These are phyloP conservation scores for Carcharodon carcharias DNA, from an alignment of 2,797 vertebrate genomes.

Conservation along the genomic window DNA sequence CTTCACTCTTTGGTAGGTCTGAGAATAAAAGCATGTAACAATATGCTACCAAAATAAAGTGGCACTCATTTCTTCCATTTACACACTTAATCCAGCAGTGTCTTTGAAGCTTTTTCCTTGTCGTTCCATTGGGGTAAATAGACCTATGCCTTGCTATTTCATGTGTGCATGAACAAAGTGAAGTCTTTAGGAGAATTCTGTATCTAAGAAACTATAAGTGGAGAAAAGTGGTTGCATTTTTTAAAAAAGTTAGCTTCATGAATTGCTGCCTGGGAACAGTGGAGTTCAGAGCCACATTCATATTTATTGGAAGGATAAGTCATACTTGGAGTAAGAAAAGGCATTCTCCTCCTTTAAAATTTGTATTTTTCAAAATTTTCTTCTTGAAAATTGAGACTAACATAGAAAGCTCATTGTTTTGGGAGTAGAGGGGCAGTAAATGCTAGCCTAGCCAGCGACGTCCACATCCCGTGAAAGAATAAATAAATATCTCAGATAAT, in stretches of 20 bases:
- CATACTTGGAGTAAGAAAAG: neutral
- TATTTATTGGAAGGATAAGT: neutral
- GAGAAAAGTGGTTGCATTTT: neutral
- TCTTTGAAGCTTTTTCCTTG: neutral
- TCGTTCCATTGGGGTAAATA: neutral
- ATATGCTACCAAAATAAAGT: neutral
- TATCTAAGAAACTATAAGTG: neutral
- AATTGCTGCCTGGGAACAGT: neutral
- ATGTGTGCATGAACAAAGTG: neutral
- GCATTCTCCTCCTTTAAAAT: neutral
- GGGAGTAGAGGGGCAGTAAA: too few relatives aligned
- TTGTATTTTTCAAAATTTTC: neutral
- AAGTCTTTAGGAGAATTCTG: neutral
- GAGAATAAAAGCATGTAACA: neutral
- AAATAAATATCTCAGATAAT: too few relatives aligned
- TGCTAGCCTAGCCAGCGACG: too few relatives aligned
- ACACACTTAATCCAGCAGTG: neutral
- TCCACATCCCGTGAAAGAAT: too few relatives aligned
- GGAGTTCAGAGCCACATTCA: neutral
- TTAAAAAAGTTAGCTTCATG: neutral
- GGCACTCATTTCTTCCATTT: neutral
- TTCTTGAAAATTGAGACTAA: neutral
- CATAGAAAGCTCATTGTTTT: neutral
- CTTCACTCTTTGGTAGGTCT: conserved; percentile 84
- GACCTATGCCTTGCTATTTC: neutral